Evolutionary conservation across 2,797 vertebrate species (phyloP), one percentile per base, ranked within the genome.

Genomic region (Lemur catta): DNA sequence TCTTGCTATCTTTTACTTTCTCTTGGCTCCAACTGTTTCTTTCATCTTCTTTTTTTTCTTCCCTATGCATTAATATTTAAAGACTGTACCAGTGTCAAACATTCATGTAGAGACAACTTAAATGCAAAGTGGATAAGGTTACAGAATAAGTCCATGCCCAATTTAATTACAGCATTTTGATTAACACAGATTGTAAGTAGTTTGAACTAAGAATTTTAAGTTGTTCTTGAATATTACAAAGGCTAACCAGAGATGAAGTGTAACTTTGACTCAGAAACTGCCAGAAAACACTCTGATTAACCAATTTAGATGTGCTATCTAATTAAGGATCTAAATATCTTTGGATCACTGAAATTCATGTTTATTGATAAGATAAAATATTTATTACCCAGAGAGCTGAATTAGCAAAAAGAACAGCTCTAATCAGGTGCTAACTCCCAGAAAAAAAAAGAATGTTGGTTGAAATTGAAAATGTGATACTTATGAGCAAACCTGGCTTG

Each of bases 361-460:
- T 97, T 98, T 98, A 98, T 98, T 97, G 97, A 97, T 97, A 98
- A 98, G 96, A 93, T 97, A 98, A 98, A 98, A 98, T 98, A 97
- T 97, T 98, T 98, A 98, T 97, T 97, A 97, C 48, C 89, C 59
- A 96, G 93, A 98, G 97, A 98, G 35, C 41, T 95, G 97, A 98
- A 98, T 97, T 97, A 97, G 48, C 63, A 94, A 97, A 97, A 96
- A 96, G 94, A 59, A 89, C 80, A 20, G 91, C 20, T 89, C 82
- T 96, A 97, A 74, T 87, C 91, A 97, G 91, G 96, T 84, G 85
- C 93, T 96, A 94, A 97, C 79, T 97, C 52, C 57, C 55, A 94
- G 65, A 95, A 95, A 57, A 95, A 38, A 95, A 97, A 91, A 46
- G 89, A 96, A 94, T 91, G 69, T 67, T 95, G n/a, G 75, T 95